Evolutionary conservation across 1,140 invertebrate genomes (phyloP).

Genomic region (Phymastichus coffea): DNA sequence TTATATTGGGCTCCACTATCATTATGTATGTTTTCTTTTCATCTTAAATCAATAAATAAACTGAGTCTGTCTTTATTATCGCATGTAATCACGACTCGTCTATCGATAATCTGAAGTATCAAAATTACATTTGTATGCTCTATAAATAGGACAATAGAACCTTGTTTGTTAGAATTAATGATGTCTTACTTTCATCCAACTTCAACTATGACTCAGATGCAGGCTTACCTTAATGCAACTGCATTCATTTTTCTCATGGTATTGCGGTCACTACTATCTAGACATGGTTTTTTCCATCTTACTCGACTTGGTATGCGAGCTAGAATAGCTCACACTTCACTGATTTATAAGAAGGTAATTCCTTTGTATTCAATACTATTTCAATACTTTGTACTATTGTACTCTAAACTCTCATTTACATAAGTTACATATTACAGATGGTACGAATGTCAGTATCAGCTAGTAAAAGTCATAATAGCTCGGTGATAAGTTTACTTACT

Average conservation of each 20-base stretch:
- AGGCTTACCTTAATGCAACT: not conserved
- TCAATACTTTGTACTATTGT: not conserved
- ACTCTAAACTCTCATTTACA: no score
- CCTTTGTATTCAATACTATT: no score
- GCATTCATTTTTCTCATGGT: not conserved
- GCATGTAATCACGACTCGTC: not conserved
- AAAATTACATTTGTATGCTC: no score
- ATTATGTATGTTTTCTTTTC: no score
- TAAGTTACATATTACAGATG: slow-evolving; percentile 37
- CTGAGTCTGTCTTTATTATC: no score
- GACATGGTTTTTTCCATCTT: not conserved
- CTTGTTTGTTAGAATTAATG: no score
- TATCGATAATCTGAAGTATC: no score
- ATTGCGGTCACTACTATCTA: not conserved
- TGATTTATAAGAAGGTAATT: slow-evolving; percentile 3
- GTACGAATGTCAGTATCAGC: slow-evolving; percentile 55
- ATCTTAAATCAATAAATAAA: no score
- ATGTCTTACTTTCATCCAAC: not conserved
- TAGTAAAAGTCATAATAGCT: slow-evolving; percentile 69
- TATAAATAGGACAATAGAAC: not conserved
- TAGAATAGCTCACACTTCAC: not conserved
- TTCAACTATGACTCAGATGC: not conserved
- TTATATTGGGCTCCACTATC: no score
- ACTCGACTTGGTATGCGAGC: not conserved
- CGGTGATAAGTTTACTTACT: slow-evolving; percentile 83